phyloP scores from a whole-genome alignment of 2,888 invertebrate genomes.

The Nasonia oneida region DNA sequence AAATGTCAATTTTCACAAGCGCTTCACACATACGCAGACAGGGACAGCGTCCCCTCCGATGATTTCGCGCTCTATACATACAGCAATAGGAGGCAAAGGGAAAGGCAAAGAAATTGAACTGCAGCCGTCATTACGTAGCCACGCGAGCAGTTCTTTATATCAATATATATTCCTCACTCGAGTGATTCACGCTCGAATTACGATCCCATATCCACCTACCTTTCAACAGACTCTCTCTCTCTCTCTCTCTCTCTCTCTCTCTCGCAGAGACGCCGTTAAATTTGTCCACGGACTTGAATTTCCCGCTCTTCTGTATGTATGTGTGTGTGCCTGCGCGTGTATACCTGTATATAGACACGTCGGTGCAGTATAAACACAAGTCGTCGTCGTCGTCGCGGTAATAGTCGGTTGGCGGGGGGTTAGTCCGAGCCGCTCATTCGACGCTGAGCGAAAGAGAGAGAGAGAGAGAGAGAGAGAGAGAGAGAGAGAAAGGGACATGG shows the following conservation, averaged over 20 bases:
- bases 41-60: background rate
- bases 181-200: slow-evolving; percentile 1
- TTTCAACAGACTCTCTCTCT: slow-evolving; percentile 12
- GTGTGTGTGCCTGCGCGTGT: background rate
- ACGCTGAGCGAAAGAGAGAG: slow-evolving; percentile 31
- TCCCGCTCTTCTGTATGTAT: background rate
- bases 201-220: background rate
- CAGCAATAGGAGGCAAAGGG: background rate
- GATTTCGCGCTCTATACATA: background rate
- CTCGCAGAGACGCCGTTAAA: background rate
- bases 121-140: slow-evolving; percentile 1
- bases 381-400: background rate
- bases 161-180: slow-evolving; percentile 44
- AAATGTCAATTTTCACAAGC: slow-evolving; percentile 6
- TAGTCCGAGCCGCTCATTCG: background rate
- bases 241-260: background rate
- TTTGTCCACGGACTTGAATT: slow-evolving; percentile 41
- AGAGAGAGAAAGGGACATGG: slow-evolving; percentile 5
- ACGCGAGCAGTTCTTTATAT: slow-evolving; percentile 57
- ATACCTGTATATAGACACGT: background rate
- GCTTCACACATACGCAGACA: no score
- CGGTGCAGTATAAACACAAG: slow-evolving; percentile 3
- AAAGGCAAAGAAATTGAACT: slow-evolving; percentile 10
- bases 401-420: slow-evolving; percentile 18
- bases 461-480: slow-evolving; percentile 28